phyloP scores from a whole-genome alignment of 2,797 vertebrate species.

The Sandelia bainsii region DNA sequence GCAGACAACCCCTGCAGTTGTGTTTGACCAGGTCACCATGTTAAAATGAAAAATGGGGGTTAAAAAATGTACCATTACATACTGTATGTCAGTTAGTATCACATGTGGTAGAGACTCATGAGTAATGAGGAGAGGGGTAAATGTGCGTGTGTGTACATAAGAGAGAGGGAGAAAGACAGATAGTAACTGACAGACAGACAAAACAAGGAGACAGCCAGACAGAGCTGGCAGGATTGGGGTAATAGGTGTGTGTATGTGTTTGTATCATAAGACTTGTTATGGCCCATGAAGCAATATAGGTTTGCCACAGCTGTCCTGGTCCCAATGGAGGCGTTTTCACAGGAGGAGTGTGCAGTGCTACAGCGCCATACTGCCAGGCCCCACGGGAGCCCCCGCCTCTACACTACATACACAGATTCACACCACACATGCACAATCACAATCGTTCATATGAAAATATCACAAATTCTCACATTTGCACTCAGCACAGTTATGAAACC shows the following conservation, averaged over 20 bases:
- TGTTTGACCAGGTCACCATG: constrained; percentile 44
- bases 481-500: constrained; percentile 56
- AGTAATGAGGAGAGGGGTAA: constrained; percentile 29
- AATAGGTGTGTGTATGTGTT: constrained; percentile 35
- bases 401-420: constrained; percentile 47
- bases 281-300: constrained; percentile 79
- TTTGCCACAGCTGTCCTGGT: constrained; percentile 86
- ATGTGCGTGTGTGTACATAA: constrained; percentile 39
- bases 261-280: constrained; percentile 82
- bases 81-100: constrained; percentile 36
- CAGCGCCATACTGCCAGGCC: constrained; percentile 83
- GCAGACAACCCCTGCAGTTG: constrained; percentile 35
- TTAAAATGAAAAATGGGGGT: constrained; percentile 40
- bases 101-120: constrained; percentile 48
- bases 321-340: constrained; percentile 81
- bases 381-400: constrained; percentile 78
- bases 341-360: constrained; percentile 76
- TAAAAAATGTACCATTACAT: constrained; percentile 10
- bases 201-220: constrained; percentile 63
- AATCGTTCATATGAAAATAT: constrained; percentile 57
- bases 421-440: constrained; percentile 36
- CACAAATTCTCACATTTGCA: constrained; percentile 68
- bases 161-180: constrained; percentile 20
- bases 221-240: constrained; percentile 54
- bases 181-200: constrained; percentile 53